These are phyloP conservation scores for Cephus rjabovi DNA, from an alignment of 2,888 invertebrate genomes.

Conservation along the genomic window DNA sequence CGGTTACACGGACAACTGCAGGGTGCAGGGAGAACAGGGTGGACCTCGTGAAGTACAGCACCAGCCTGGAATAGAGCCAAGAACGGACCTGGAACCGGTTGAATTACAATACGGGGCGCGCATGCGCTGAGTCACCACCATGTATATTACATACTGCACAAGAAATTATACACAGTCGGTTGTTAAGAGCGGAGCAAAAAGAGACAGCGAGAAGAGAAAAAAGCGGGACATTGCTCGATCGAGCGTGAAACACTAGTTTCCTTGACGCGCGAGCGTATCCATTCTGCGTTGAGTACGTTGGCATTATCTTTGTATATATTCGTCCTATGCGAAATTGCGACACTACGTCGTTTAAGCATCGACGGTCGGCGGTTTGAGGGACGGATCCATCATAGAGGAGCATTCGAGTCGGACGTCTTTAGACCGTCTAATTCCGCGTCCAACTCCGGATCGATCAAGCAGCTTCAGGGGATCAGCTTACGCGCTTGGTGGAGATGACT, in stretches of 20 bases:
- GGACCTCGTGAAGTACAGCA: too few species aligned
- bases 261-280: background rate
- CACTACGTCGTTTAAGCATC: too few species aligned
- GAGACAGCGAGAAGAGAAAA: slow-evolving; percentile 16
- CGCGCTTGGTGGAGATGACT: slow-evolving; percentile 30
- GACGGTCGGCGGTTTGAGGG: too few species aligned
- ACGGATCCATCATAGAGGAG: too few species aligned
- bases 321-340: too few species aligned
- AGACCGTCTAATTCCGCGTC: too few species aligned
- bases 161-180: slow-evolving; percentile 15
- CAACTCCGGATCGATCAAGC: too few species aligned
- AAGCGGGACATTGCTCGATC: slow-evolving; percentile 25
- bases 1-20: too few species aligned
- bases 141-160: slow-evolving; percentile 34
- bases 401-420: too few species aligned
- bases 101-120: slow-evolving; percentile 44
- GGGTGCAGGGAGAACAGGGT: too few species aligned
- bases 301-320: too few species aligned
- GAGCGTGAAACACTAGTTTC: slow-evolving; percentile 37
- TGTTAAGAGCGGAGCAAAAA: background rate
- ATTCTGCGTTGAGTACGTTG: too few species aligned
- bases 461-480: background rate
- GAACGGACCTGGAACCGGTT: slow-evolving; percentile 41
- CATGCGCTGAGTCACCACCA: slow-evolving; percentile 38
- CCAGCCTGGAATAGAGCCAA: slow-evolving; percentile 26